Conservation (phyloP, 1,140 invertebrate species). For the Philopotamus ludificatus region DNA sequence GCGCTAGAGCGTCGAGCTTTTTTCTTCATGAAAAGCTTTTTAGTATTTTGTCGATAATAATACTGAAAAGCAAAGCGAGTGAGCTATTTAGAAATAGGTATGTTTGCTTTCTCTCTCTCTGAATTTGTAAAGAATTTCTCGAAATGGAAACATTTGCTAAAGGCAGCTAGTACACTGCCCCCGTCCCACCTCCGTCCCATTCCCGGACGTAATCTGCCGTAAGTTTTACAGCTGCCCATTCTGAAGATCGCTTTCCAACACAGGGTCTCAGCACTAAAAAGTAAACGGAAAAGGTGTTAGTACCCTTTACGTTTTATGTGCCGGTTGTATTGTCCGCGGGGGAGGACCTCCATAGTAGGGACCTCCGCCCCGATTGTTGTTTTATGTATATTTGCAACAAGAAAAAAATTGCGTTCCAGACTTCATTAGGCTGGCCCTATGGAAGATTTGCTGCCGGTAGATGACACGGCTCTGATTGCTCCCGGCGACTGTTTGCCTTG, state of each 20-base stretch:
- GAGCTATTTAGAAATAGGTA: too few relatives aligned
- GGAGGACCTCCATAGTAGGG: neutral
- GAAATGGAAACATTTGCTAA: neutral
- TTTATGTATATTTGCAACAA: too few relatives aligned
- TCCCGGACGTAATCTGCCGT: constrained; percentile 24
- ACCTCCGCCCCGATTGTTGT: too few relatives aligned
- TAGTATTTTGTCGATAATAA: too few relatives aligned
- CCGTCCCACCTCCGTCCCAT: neutral
- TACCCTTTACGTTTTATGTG: constrained; percentile 39
- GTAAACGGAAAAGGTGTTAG: constrained; percentile 40
- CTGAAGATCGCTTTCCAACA: constrained; percentile 27
- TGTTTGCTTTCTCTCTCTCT: too few relatives aligned
- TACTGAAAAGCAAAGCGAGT: too few relatives aligned
- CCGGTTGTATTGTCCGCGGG: constrained; percentile 17
- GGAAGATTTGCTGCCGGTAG: too few relatives aligned
- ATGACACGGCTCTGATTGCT: neutral
- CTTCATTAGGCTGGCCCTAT: too few relatives aligned
- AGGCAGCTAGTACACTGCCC: neutral
- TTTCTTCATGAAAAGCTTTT: too few relatives aligned
- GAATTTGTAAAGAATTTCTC: too few relatives aligned
- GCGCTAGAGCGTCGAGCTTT: too few relatives aligned
- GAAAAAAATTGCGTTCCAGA: too few relatives aligned
- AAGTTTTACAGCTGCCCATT: constrained; percentile 35
- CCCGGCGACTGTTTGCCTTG: neutral
- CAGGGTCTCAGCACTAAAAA: constrained; percentile 34